Base-by-base conservation (phyloP, 2,797 vertebrate species). In the Alauda arvensis region DNA sequence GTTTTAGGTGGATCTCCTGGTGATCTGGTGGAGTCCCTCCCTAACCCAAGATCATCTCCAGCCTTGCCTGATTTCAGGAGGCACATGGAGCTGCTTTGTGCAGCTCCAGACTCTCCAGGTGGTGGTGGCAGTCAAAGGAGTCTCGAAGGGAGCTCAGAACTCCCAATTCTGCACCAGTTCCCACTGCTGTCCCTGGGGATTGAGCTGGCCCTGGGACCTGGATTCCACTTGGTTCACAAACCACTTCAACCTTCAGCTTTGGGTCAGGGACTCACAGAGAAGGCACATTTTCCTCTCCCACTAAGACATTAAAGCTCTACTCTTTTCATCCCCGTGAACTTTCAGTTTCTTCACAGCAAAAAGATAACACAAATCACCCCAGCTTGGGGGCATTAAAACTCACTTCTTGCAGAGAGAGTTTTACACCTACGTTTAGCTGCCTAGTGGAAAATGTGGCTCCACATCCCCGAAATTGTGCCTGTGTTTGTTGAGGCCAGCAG, bases 311-410 rank as follows among this genome's bases (percentile, higher is more conserved):
- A 42, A 66, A 63, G 15, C 56, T 66, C n/a, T 46, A 2, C 66
- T 46, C 40, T 7, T 59, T 48, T 62, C 4, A 43, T 12, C 67
- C 18, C 2, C 25, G 31, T 16, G 18, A 59, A 26, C 33, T 66
- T 72, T 56, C 4, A 5, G 13, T 59, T 60, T 62, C 53, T 56
- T 33, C 15, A 4, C 21, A n/a, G 16, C 11, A 5, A 24, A n/a
- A 28, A 18, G 28, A 29, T 3, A 17, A 17, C 15, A 11, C 16
- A 28, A 18, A 55, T n/a, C 18, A 2, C 14, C 4, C 21, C 31
- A 8, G 42, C 24, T 34, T 24, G 13, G 24, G 33, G 11, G 0
- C 10, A 4, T 28, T 13, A 42, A 62, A 17, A 4, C 0, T 49
- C 8, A 1, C 24, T 71, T 45, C 18, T 1, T 8, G 5, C 18